Percentiles rank a stretch among this genome's conserved stretches.
Evolutionary conservation across 2,888 invertebrate species (phyloP).

Genomic region (Gari tellinella): DNA sequence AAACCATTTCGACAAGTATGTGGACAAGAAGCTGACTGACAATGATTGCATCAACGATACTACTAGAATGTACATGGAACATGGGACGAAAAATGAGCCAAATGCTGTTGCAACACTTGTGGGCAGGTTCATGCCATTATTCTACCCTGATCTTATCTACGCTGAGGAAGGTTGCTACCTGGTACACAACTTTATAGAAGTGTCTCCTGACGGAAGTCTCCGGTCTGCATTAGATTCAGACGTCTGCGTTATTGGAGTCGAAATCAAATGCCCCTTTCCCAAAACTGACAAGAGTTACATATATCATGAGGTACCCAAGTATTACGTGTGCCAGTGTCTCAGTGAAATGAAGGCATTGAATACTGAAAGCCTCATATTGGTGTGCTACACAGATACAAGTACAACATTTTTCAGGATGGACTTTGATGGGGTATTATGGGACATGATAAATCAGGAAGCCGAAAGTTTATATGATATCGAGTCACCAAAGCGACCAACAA

Average conservation of each 20-base stretch:
- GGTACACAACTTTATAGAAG: too few species aligned
- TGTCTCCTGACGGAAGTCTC: conserved; percentile 49
- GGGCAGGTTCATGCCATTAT: conserved; percentile 13
- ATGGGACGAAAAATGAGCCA: conserved; percentile 17
- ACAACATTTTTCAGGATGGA: conserved; percentile 25
- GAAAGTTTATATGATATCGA: background rate
- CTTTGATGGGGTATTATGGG: conserved; percentile 5
- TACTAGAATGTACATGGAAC: conserved; percentile 6
- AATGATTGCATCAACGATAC: background rate
- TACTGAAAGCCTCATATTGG: conserved; percentile 11
- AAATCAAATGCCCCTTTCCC: conserved; percentile 47
- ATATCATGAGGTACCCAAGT: conserved; percentile 30
- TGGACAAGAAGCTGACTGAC: background rate
- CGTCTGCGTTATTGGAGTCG: conserved; percentile 2
- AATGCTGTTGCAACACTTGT: conserved; percentile 27
- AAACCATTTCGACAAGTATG: conserved; percentile 4
- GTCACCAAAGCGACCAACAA: conserved; percentile 1
- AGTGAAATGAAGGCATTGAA: conserved; percentile 43
- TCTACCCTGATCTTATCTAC: background rate
- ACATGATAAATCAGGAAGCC: background rate
- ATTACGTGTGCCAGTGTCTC: conserved; percentile 29
- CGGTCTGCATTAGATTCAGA: background rate
- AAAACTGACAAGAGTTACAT: background rate
- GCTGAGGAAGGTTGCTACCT: conserved; percentile 45
- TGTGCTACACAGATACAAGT: conserved; percentile 34